phyloP scores from a whole-genome alignment of 2,888 invertebrate genomes.

The Drosophila maculinotata region DNA sequence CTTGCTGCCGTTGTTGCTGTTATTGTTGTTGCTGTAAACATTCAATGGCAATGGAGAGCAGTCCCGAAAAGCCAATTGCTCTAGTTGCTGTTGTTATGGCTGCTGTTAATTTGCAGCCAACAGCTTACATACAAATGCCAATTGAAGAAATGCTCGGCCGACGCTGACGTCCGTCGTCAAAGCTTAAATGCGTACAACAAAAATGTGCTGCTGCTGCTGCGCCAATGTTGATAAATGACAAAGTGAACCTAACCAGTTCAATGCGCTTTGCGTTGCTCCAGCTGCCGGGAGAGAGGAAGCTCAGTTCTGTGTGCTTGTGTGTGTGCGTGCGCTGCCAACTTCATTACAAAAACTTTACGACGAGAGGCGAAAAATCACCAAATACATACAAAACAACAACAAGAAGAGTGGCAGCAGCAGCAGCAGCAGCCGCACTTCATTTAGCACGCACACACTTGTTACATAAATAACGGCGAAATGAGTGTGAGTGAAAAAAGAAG shows the following conservation, averaged over 20 bases:
- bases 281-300: slow-evolving; percentile 7
- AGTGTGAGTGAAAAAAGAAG: slow-evolving; percentile 63
- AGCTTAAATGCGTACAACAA: slow-evolving; percentile 30
- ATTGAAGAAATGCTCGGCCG: slow-evolving; percentile 35
- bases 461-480: slow-evolving; percentile 82
- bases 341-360: slow-evolving; percentile 38
- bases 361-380: slow-evolving; percentile 48
- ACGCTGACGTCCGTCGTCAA: slow-evolving; percentile 24
- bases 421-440: slow-evolving; percentile 57
- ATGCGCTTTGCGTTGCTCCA: slow-evolving; percentile 69
- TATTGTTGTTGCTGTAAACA: slow-evolving; percentile 9
- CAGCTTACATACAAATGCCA: slow-evolving; percentile 32
- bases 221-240: slow-evolving; percentile 63
- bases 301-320: slow-evolving; percentile 10
- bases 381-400: slow-evolving; percentile 43
- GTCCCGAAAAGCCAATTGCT: slow-evolving; percentile 20
- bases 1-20: slow-evolving; percentile 6
- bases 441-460: slow-evolving; percentile 81
- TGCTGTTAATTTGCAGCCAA: slow-evolving; percentile 12
- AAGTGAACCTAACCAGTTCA: slow-evolving; percentile 71
- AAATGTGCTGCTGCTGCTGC: slow-evolving; percentile 21
- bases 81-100: slow-evolving; percentile 9
- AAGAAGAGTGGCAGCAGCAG: neutral
- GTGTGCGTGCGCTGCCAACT: slow-evolving; percentile 35
- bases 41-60: neutral